Conservation (phyloP, 1,140 invertebrate species). For the Drosophila rufa region DNA sequence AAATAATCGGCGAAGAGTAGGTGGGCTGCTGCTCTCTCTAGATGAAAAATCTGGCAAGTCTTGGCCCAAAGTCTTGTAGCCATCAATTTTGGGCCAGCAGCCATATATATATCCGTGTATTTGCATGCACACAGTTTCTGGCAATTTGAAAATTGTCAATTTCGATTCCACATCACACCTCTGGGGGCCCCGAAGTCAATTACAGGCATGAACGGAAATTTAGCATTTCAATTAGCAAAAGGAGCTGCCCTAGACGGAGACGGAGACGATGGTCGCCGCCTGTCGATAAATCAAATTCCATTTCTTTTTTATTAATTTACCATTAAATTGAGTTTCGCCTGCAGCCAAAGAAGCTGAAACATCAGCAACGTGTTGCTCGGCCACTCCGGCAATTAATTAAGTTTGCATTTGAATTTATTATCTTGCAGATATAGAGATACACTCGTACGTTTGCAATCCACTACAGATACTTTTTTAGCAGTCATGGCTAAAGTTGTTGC, state of each 20-base stretch:
- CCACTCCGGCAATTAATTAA: conserved; percentile 61
- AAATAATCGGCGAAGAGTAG: conserved; percentile 58
- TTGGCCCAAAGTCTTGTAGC: conserved; percentile 64
- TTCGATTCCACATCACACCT: conserved; percentile 59
- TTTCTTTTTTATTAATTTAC: conserved; percentile 63
- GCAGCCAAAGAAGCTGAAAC: not conserved
- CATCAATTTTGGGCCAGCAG: conserved; percentile 54
- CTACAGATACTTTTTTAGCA: conserved; percentile 5
- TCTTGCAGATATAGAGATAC: conserved; percentile 23
- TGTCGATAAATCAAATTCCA: conserved; percentile 74
- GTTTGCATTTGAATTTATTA: conserved; percentile 58
- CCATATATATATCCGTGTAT: not conserved
- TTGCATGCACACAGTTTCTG: conserved; percentile 21
- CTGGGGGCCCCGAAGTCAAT: conserved; percentile 66
- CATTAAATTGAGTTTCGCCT: conserved; percentile 67
- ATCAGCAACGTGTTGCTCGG: conserved; percentile 11
- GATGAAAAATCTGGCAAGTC: conserved; percentile 66
- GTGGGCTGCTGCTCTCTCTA: conserved; percentile 5
- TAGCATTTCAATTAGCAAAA: conserved; percentile 81
- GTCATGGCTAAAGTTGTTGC: conserved; percentile 41
- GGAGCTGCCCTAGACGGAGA: conserved; percentile 12
- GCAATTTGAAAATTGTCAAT: conserved; percentile 66
- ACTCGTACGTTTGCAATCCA: conserved; percentile 1
- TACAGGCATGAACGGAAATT: conserved; percentile 84
- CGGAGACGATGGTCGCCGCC: not conserved